These are phyloP conservation scores for Lates calcarifer DNA, from an alignment of 2,113 vertebrate genomes.

Conservation along the genomic window DNA sequence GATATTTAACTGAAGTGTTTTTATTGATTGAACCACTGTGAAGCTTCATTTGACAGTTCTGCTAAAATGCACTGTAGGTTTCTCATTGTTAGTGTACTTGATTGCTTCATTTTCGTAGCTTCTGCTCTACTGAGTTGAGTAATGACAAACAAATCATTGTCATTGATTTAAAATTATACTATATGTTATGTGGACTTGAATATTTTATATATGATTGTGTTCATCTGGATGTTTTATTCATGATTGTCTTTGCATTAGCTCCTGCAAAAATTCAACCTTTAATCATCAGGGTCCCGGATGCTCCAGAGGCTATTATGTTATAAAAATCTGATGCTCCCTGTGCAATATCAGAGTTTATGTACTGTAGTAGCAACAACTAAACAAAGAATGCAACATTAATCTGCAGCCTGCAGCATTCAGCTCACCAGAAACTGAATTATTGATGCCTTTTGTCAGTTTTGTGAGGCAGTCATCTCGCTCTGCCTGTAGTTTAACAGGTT, in stretches of 20 bases:
- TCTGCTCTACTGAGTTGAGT: background rate
- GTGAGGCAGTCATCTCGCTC: constrained; percentile 28
- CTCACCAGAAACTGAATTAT: constrained; percentile 58
- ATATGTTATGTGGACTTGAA: background rate
- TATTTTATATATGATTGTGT: constrained; percentile 4
- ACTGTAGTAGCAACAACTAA: constrained; percentile 49
- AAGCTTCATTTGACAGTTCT: constrained; percentile 18
- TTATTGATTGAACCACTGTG: constrained; percentile 14
- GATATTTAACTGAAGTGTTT: constrained; percentile 35
- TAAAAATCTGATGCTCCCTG: constrained; percentile 44
- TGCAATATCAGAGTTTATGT: constrained; percentile 55
- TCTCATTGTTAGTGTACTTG: background rate
- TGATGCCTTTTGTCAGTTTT: constrained; percentile 48
- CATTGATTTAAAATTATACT: constrained; percentile 10
- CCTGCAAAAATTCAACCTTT: background rate
- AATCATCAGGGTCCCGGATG: background rate
- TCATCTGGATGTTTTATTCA: constrained; percentile 24
- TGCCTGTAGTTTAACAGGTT: constrained; percentile 54
- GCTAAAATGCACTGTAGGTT: background rate
- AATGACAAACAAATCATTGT: constrained; percentile 1
- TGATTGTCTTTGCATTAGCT: constrained; percentile 15
- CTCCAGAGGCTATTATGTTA: constrained; percentile 35
- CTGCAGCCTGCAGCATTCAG: constrained; percentile 39
- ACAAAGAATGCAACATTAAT: constrained; percentile 56
- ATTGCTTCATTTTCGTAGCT: background rate